Evolutionary conservation across 2,888 invertebrate genomes (phyloP), one percentile per base, ranked within the genome.

Genomic region (Tricholauxania praeusta): DNA sequence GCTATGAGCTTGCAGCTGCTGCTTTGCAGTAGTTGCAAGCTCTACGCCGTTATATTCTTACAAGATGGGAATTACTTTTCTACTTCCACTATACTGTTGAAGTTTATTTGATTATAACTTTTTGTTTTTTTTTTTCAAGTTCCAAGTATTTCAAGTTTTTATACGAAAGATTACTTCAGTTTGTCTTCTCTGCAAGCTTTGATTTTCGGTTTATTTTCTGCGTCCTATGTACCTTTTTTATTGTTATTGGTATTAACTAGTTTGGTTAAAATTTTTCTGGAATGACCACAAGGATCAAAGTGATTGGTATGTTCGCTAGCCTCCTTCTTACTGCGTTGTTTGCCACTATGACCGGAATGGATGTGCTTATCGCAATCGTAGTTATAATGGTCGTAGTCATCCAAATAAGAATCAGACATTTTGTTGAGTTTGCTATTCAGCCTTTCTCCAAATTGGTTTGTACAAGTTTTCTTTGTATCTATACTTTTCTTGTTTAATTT

Each of bases 341-440:
- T 97, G 76, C 97, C 97, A 85, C 96, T 93, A 88, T 96, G 95
- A 32, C 94, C 93, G 59, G 93, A 92, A 87, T 92, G 93, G 77
- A 96, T 92, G 86, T 94, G 93, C 88, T 97, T 97, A 87, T 96
- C 97, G 89, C 94, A 93, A 82, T 96, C 96, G 88, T 93, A 97
- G 89, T 97, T 97, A 90, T 95, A 97, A 86, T 96, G 94, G 85
- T 97, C 97, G 91, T 96, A 96, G 85, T 96, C 93, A 89, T 97
- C 96, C 87, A 93, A 93, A 89, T 94, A 92, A 82, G 90, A 89
- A 88, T 94, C 94, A 83, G 95, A 94, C 95, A 95, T 95, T 86
- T 88, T 91, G 39, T 51, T 65, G 52, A 59, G 32, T 47, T 62
- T 69, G 22, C 32, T 53, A 52, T 68, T 71, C 69, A 32, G 17